phyloP scores from a whole-genome alignment of 2,888 invertebrate genomes.

The Mythimna albipuncta region DNA sequence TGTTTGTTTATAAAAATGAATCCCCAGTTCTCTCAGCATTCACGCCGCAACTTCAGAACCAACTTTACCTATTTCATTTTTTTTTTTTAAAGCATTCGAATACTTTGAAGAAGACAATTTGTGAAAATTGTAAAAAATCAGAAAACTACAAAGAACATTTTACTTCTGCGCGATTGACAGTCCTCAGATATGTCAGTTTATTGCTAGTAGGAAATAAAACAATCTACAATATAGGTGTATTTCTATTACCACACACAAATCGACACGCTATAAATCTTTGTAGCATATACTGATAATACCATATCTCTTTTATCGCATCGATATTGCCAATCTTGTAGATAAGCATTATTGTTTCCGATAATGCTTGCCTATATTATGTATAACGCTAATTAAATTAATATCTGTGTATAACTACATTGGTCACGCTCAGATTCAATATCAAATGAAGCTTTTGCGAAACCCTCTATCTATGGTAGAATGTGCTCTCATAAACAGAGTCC shows the following conservation, averaged over 20 bases:
- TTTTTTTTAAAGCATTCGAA: no score
- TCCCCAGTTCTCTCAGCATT: no score
- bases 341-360: slow-evolving; percentile 57
- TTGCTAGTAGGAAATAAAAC: slow-evolving; percentile 12
- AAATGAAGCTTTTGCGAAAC: slow-evolving; percentile 16
- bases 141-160: no score
- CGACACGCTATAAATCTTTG: slow-evolving; percentile 49
- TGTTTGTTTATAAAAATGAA: no score
- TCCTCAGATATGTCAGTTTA: no score
- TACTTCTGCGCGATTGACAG: no score
- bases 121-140: no score
- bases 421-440: slow-evolving; percentile 35
- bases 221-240: slow-evolving; percentile 18
- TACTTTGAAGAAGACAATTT: no score
- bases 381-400: slow-evolving; percentile 59
- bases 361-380: slow-evolving; percentile 30
- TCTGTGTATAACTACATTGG: slow-evolving; percentile 10
- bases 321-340: slow-evolving; percentile 63
- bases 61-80: no score
- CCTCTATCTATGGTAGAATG: slow-evolving; percentile 24
- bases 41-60: no score
- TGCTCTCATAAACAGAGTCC: slow-evolving; percentile 31
- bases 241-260: slow-evolving; percentile 41
- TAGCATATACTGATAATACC: slow-evolving; percentile 39
- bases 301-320: slow-evolving; percentile 54